Base-by-base conservation (phyloP, 2,888 invertebrate genomes). In the Biston stratarius region DNA sequence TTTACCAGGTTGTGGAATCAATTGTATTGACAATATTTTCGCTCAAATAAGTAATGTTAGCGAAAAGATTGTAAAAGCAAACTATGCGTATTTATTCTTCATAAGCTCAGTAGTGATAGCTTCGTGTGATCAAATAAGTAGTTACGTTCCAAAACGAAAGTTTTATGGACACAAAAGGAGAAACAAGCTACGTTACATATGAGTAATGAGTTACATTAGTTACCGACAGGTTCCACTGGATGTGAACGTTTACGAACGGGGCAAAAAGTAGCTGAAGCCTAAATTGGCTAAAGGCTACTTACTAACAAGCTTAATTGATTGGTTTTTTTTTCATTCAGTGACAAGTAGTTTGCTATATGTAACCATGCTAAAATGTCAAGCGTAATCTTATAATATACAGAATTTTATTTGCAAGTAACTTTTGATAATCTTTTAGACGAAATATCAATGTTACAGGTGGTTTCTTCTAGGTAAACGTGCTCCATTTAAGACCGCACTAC, bases 241-340 rank as follows among this genome's bases (percentile, higher is more conserved):
- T 51, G 10, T 11, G 15, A 11, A 61, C n/a, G 11, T 61, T 56
- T 40, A 57, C 36, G 15, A 49, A 51, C 42, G 8, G 9, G 5
- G 40, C 62, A 67, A 67, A 67, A 67, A 58, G 51, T 59, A 24
- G 62, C 33, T 47, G 47, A 58, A 40, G 15, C 61, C 34, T 61
- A 42, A 49, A 55, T 40, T 58, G 48, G 12, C n/a, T 34, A 56
- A 33, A 62, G 42, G 42, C 42, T 14, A 47, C 38, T 47, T 42
- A 42, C 55, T 38, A 47, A 55, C 47, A 55, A 53, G 48, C 40
- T 47, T 40, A 33, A 24, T 40, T 40, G 9, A 33, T 47, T 9
- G 40, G 11, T 44, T 52, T 24, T 44, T 44, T 55, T 42, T 34
- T 51, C n/a, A 51, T 11, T 0, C 9, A 45, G 44, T 47, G 8